phyloP scores from a whole-genome alignment of 2,888 invertebrate species.

The Clunio marinus region DNA sequence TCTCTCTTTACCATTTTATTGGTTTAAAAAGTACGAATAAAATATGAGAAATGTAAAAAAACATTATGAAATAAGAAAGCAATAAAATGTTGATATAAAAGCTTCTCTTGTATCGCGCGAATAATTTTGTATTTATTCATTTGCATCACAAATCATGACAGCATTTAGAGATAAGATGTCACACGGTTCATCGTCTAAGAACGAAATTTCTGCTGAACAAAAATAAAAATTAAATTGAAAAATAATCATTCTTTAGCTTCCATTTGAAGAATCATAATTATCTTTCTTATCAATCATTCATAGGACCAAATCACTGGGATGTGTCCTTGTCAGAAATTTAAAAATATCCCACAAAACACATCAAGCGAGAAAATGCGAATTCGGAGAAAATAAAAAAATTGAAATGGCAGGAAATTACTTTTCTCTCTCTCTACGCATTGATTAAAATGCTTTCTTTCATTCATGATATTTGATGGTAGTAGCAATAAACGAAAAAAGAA shows the following conservation, averaged over 20 bases:
- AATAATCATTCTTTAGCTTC: background rate
- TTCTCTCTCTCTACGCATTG: constrained; percentile 4
- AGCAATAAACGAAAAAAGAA: background rate
- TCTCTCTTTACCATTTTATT: constrained; percentile 25
- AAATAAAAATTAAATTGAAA: constrained; percentile 3
- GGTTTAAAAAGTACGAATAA: constrained; percentile 18
- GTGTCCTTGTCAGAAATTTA: background rate
- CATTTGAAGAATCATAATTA: background rate
- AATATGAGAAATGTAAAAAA: constrained; percentile 10
- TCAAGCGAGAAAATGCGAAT: background rate
- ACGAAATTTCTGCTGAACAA: too few species aligned
- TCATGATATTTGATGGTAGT: background rate
- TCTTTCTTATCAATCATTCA: constrained; percentile 20
- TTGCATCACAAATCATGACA: background rate
- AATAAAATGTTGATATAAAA: constrained; percentile 2
- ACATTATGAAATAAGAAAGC: constrained; percentile 26
- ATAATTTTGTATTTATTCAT: background rate
- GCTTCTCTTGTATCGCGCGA: background rate
- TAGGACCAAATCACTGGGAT: background rate
- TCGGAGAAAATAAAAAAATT: background rate
- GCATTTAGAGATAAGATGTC: background rate
- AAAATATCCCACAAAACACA: background rate
- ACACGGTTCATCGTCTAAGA: too few species aligned
- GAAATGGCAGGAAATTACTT: constrained; percentile 23
- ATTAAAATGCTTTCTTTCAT: constrained; percentile 15